Evolutionary conservation across 2,888 invertebrate species (phyloP), one percentile per base, ranked within the genome.

Genomic region (Amblyjoppa fuscipennis): DNA sequence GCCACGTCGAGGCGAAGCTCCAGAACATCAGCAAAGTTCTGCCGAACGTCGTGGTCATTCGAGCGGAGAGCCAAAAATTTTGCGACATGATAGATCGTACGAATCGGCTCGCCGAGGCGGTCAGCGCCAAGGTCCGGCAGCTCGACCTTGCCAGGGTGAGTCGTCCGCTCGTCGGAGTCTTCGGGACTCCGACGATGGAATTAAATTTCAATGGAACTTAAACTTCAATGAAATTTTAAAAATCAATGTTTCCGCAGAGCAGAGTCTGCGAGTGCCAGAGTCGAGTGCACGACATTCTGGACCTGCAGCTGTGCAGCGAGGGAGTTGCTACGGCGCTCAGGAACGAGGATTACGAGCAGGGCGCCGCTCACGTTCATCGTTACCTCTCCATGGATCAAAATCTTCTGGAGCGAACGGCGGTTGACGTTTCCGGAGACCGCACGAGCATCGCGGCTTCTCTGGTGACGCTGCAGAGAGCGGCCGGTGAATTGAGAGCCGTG

Each of bases 301-400:
- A 99, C 93, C 95, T 99, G 75, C 98, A 99, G 94, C 95, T 98
- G 81, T 99, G 99, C 93, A 98, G 99, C 71, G 98, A 99, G 93
- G 99, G 99, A n/a, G 99, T 99, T 0, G 97, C 98, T 88, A 96
- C 97, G 73, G 99, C 99, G 0, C 96, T 99, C 78, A 96, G 96
- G 87, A 98, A 98, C 89, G 99, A 99, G 94, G 99, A 99, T 94
- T 99, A 98, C 94, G 99, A 99, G 94, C 97, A 98, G 94, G 99
- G 99, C 78, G 99, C 99, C 13, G 98, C 97, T 0, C 99, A 99
- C 93, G 97, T 99, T 68, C 98, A 99, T 90, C 96, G 99, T 64
- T 99, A 98, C 94, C 95, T 99, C 61, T 97, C 97, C 77, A 98
- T 99, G 96, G 99, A 99, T 94, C 98, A 98, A 91, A 96, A 96